Conservation (phyloP, 2,113 vertebrate species). For the Mustela nigripes region DNA sequence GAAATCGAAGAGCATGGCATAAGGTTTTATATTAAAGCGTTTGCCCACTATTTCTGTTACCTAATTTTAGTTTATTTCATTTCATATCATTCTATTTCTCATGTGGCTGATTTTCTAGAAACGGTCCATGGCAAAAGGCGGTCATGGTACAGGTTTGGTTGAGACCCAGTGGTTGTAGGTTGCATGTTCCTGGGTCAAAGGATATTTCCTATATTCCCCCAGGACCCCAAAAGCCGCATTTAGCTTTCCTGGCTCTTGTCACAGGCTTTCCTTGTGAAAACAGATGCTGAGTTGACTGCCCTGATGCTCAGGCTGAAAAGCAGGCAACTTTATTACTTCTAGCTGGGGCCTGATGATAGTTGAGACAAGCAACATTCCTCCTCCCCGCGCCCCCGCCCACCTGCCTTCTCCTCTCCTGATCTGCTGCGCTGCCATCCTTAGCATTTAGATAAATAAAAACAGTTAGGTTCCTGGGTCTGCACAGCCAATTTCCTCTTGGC, state of each 20-base stretch:
- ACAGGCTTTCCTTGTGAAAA: background rate
- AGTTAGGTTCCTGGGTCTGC: constrained; percentile 74
- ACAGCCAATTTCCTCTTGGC: constrained; percentile 80
- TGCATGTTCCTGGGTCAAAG: background rate
- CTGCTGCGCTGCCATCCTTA: constrained; percentile 51
- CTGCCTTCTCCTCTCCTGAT: background rate
- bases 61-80: background rate
- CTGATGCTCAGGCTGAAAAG: background rate
- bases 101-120: background rate
- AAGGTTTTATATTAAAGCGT: background rate
- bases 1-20: background rate
- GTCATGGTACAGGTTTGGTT: background rate
- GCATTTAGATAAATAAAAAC: constrained; percentile 70
- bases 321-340: background rate
- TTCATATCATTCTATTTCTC: background rate
- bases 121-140: background rate
- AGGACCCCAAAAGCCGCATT: background rate
- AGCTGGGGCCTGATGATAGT: constrained; percentile 26
- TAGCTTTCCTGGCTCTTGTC: background rate
- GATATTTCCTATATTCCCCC: rapidly evolving
- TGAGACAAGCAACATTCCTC: background rate
- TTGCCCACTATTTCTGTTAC: background rate
- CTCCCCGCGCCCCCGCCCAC: too few species aligned
- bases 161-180: background rate
- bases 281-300: too few species aligned